phyloP scores from a whole-genome alignment of 2,113 vertebrate species.

The Nesogale talazaci region DNA sequence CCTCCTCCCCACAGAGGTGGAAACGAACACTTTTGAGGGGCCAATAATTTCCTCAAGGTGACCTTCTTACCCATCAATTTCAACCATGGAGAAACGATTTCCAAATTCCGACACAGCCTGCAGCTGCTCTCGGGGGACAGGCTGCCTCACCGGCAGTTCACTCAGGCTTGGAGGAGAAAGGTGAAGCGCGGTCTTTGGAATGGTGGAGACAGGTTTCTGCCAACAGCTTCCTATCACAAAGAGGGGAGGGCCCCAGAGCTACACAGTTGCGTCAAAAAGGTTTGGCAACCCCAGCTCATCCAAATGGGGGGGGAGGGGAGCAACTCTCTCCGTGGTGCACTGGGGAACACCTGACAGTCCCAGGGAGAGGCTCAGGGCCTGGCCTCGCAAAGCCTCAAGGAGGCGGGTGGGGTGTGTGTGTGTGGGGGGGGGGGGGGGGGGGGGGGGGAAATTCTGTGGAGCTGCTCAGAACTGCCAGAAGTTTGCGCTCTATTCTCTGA shows the following conservation, averaged over 20 bases:
- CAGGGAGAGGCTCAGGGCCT: too few species aligned
- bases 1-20: background rate
- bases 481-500: slow-evolving; percentile 42
- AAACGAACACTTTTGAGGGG: background rate
- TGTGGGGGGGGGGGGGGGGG: background rate
- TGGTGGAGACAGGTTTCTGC: background rate
- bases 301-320: background rate
- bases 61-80: background rate
- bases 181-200: background rate
- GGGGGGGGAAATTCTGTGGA: background rate
- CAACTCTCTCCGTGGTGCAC: background rate
- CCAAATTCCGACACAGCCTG: background rate
- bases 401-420: too few species aligned
- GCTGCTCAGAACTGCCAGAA: background rate
- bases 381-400: too few species aligned
- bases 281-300: background rate
- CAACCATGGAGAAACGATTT: background rate
- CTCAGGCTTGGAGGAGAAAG: too few species aligned
- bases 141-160: background rate
- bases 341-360: too few species aligned
- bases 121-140: background rate
- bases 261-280: background rate
- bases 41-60: background rate
- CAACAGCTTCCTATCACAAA: background rate
- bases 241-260: background rate